Percentiles rank a stretch among this genome's conserved stretches.
Conservation (phyloP, 2,113 vertebrate genomes). For the Pseudois nayaur region DNA sequence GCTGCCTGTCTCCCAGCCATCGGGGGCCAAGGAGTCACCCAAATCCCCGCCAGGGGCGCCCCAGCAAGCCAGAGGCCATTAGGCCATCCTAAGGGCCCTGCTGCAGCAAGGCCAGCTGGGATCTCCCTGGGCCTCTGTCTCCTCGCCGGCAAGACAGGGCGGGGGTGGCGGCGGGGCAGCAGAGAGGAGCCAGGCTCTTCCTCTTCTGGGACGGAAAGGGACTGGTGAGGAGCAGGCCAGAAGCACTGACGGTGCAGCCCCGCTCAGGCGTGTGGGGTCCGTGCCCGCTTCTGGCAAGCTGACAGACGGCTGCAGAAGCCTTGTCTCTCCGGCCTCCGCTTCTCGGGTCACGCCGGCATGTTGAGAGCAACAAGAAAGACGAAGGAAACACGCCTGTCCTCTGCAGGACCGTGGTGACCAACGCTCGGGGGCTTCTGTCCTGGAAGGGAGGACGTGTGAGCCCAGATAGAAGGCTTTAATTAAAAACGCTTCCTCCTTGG, state of each 20-base stretch:
- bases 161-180: too few relatives aligned
- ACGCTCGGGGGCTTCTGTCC: neutral
- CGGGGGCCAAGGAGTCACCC: neutral
- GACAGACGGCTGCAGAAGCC: neutral
- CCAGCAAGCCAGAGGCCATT: neutral
- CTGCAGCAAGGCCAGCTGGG: neutral
- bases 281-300: neutral
- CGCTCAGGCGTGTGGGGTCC: neutral
- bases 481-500: neutral
- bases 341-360: neutral
- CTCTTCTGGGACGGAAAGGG: neutral
- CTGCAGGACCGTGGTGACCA: neutral
- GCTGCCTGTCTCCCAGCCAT: neutral
- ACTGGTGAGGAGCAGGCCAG: neutral
- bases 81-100: fast-evolving
- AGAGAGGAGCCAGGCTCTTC: neutral
- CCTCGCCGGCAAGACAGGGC: fast-evolving
- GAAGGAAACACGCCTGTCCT: neutral
- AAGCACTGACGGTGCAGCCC: neutral
- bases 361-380: neutral
- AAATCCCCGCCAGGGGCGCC: neutral
- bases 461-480: neutral
- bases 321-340: neutral
- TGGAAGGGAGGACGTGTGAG: neutral
- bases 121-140: neutral